Base-by-base conservation (phyloP, 2,888 invertebrate species). In the Heliconius erato region DNA sequence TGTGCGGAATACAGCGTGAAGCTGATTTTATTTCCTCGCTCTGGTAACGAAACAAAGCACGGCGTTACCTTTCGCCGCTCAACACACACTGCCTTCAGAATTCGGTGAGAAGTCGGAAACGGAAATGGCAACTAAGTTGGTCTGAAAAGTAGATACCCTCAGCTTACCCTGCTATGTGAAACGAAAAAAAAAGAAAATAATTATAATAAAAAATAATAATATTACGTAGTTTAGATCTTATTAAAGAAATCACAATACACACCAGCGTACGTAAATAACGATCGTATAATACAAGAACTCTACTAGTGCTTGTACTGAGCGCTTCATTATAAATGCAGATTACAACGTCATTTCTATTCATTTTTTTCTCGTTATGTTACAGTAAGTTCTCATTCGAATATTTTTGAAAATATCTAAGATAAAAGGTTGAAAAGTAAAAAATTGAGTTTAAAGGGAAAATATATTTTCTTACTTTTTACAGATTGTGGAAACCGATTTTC, bases 311-410 rank as follows among this genome's bases (percentile, higher is more conserved):
- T 6, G 40, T 71, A 26, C 71, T 44, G 40, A 44, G 44, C n/a
- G 59, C 59, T 76, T 63, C 76, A 63, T 76, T 76, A 76, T 76
- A 76, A 76, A 76, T 76, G 76, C 63, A 76, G 63, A 76, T 76
- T 59, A 76, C 26, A 76, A 4, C 14, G 19, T 35, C 32, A 23
- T 76, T 23, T 35, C 76, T 63, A 63, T 63, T 63, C 14, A 63
- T 35, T 76, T 76, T 35, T 76, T 76, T 63, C n/a, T 63, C 16
- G 32, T 63, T 76, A 35, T 49, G 7, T 72, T 72, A 72, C 44
- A 16, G 26, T 49, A 19, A 44, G 26, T 72, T 44, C 44, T 72
- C 26, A 16, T 44, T 72, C n/a, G 7, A 9, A 26, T 49, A 26
- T 71, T 40, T 9, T 72, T 26, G 9, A 67, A 67, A 12, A 28